A percentile compares a stretch with the other conserved stretches of the same genome.
Conservation (phyloP, 2,113 vertebrate genomes). For the Rattus rattus region DNA sequence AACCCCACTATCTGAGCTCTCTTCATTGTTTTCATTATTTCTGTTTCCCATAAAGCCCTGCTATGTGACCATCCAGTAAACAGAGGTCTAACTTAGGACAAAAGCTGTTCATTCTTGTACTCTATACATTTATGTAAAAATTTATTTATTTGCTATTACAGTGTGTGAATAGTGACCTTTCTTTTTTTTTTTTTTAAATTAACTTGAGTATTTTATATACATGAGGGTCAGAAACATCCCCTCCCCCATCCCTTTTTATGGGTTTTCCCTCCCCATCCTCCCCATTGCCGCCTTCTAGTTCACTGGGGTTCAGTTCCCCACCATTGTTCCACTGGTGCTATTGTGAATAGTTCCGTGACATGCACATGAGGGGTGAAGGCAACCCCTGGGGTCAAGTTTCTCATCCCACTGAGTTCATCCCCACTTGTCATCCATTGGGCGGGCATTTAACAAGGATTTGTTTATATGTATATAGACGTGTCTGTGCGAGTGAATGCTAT, state of each 20-base stretch:
- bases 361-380: not conserved
- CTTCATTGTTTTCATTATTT: not conserved
- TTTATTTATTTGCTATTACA: not conserved
- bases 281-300: no score
- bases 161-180: not conserved
- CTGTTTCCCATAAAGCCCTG: not conserved
- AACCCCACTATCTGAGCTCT: not conserved
- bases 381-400: not conserved
- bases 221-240: no score
- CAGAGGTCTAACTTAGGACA: not conserved
- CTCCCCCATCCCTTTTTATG: no score
- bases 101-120: not conserved
- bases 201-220: no score
- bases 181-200: no score
- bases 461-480: not conserved
- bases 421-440: no score
- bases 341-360: no score
- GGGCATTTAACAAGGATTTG: not conserved
- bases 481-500: not conserved
- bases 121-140: not conserved
- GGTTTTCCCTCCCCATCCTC: no score
- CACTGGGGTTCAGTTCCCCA: no score
- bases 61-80: not conserved
- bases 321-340: no score
- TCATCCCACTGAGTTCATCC: not conserved